These are phyloP conservation scores for Premnoplex brunnescens DNA, from an alignment of 2,797 vertebrate species.

Conservation along the genomic window DNA sequence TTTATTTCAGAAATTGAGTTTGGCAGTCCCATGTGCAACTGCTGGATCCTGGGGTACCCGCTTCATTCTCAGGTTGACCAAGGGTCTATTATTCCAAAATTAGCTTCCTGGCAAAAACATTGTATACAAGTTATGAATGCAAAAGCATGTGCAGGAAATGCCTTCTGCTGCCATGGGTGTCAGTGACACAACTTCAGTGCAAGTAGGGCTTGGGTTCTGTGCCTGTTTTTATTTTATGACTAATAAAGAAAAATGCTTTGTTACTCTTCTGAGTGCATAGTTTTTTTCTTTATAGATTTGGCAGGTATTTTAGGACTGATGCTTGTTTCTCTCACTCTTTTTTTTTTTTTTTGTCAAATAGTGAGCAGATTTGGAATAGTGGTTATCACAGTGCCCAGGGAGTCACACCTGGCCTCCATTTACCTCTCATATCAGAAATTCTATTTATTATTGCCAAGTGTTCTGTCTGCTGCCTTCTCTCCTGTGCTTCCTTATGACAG, in stretches of 20 bases:
- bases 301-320: slow-evolving; percentile 78
- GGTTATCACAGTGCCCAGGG: slow-evolving; percentile 83
- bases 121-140: background rate
- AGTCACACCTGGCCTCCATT: slow-evolving; percentile 83
- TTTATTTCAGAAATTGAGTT: slow-evolving; percentile 47
- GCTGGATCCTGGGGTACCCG: background rate
- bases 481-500: background rate
- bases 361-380: slow-evolving; percentile 83
- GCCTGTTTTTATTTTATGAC: slow-evolving; percentile 11
- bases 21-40: slow-evolving; percentile 19
- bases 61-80: slow-evolving; percentile 14
- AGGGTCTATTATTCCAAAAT: slow-evolving; percentile 15
- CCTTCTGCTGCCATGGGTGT: background rate
- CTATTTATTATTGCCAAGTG: background rate
- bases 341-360: slow-evolving; percentile 79
- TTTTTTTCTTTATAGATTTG: slow-evolving; percentile 64
- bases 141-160: slow-evolving; percentile 2
- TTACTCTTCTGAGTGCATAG: background rate
- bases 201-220: background rate
- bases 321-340: slow-evolving; percentile 77
- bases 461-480: background rate
- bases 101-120: slow-evolving; percentile 14
- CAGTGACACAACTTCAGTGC: background rate
- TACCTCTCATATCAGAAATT: slow-evolving; percentile 79
- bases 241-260: slow-evolving; percentile 6